Conservation (phyloP, 1,140 invertebrate genomes). For the Phocides pigmalion region DNA sequence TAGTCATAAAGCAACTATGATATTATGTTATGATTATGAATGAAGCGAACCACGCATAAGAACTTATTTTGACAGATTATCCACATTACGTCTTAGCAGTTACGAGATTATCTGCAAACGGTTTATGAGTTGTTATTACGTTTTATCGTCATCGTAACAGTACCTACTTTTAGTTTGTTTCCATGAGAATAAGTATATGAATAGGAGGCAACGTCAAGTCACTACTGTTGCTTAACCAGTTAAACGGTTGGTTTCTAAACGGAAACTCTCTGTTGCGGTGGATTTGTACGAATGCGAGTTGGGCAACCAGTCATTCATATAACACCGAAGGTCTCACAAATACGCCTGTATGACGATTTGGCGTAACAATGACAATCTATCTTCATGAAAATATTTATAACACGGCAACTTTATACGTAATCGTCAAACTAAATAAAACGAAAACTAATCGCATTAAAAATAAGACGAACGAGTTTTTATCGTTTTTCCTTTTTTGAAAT, state of each 20-base stretch:
- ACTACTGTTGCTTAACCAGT: slow-evolving; percentile 57
- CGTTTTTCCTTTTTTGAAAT: too few species aligned
- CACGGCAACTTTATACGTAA: too few species aligned
- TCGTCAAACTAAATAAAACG: too few species aligned
- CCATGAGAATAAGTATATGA: slow-evolving; percentile 35
- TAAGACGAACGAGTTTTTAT: too few species aligned
- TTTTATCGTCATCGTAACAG: neutral
- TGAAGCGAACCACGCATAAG: too few species aligned
- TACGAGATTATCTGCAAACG: too few species aligned
- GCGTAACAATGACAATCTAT: slow-evolving; percentile 32
- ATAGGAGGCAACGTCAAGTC: slow-evolving; percentile 43
- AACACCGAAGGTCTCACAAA: slow-evolving; percentile 65
- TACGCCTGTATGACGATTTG: slow-evolving; percentile 40
- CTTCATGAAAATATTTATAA: slow-evolving; percentile 18
- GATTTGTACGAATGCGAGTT: slow-evolving; percentile 57
- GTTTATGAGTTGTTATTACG: neutral
- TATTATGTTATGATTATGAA: too few species aligned
- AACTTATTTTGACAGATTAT: too few species aligned
- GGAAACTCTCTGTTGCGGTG: slow-evolving; percentile 59
- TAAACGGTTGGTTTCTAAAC: slow-evolving; percentile 67
- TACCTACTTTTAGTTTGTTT: slow-evolving; percentile 1
- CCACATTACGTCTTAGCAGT: too few species aligned
- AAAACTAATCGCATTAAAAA: too few species aligned
- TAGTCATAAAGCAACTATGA: too few species aligned
- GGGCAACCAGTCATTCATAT: slow-evolving; percentile 65